Conservation (phyloP, 2,888 invertebrate species). For the Ypsolopha sequella region DNA sequence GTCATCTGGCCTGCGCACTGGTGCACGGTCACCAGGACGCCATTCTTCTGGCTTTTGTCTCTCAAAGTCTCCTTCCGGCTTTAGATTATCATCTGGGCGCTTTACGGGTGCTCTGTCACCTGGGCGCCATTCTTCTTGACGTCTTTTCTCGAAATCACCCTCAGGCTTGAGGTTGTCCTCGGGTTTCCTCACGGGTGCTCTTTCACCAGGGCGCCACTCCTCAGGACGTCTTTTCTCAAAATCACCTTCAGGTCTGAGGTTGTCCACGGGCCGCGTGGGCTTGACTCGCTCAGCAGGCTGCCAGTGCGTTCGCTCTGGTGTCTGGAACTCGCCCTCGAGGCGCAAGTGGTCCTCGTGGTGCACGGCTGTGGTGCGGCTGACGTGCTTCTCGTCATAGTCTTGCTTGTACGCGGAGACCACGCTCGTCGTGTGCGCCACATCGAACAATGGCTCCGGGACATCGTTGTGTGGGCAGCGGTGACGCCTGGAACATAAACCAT, state of each 20-base stretch:
- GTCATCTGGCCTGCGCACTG: constrained; percentile 39
- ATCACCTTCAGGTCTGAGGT: constrained; percentile 37
- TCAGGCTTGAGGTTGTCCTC: constrained; percentile 73
- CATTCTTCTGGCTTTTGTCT: constrained; percentile 41
- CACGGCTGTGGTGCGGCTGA: constrained; percentile 69
- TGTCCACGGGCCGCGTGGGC: constrained; percentile 57
- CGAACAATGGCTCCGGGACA: constrained; percentile 71
- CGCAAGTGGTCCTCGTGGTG: constrained; percentile 79
- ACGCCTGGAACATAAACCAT: constrained; percentile 69
- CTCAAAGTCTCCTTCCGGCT: constrained; percentile 63
- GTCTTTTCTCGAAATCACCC: constrained; percentile 58
- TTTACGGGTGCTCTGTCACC: constrained; percentile 51
- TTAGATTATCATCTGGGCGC: constrained; percentile 63
- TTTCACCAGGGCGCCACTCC: constrained; percentile 37
- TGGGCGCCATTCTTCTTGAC: constrained; percentile 55
- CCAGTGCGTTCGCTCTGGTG: constrained; percentile 58
- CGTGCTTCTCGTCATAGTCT: constrained; percentile 76
- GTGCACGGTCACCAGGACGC: constrained; percentile 54
- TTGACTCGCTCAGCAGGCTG: constrained; percentile 71
- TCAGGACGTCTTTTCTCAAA: constrained; percentile 39
- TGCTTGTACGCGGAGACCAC: constrained; percentile 74
- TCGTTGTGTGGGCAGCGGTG: constrained; percentile 86
- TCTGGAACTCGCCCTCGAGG: constrained; percentile 77
- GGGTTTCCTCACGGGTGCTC: constrained; percentile 32
- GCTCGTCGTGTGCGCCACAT: constrained; percentile 66